A percentile compares a stretch with the other conserved stretches of the same genome.
Conservation (phyloP, 2,888 invertebrate genomes). For the Rhaphigaster nebulosa region DNA sequence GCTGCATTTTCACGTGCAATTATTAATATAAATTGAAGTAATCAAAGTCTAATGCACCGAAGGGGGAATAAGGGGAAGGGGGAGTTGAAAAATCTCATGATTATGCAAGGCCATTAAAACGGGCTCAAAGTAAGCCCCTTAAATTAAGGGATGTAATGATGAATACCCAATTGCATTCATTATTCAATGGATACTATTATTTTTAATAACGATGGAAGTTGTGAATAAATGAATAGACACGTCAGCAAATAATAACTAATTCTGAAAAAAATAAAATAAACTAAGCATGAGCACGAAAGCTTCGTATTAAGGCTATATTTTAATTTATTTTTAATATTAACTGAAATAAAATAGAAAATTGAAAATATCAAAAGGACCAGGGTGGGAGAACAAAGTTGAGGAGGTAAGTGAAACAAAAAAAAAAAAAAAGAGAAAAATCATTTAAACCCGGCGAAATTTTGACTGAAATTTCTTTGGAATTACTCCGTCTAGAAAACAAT, state of each 20-base stretch:
- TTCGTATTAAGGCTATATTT: too few species aligned
- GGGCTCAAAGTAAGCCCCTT: background rate
- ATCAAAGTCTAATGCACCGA: background rate
- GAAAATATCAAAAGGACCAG: too few species aligned
- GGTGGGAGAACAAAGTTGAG: too few species aligned
- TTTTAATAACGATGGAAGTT: background rate
- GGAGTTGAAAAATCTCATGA: constrained; percentile 16
- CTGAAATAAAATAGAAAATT: too few species aligned
- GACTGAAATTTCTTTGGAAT: too few species aligned
- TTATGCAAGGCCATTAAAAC: constrained; percentile 31
- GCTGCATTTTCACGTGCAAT: background rate
- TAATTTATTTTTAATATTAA: too few species aligned
- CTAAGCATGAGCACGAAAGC: too few species aligned
- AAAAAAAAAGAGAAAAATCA: too few species aligned
- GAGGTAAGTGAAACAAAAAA: too few species aligned
- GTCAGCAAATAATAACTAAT: background rate
- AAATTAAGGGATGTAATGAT: background rate
- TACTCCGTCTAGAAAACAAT: too few species aligned
- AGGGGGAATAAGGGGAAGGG: background rate
- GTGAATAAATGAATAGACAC: too few species aligned
- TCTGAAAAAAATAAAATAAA: background rate
- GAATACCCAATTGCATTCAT: background rate
- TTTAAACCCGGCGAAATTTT: too few species aligned
- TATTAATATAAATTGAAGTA: constrained; percentile 28
- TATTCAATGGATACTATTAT: background rate